Conservation (phyloP, 2,797 vertebrate species). For the Paguma larvata region DNA sequence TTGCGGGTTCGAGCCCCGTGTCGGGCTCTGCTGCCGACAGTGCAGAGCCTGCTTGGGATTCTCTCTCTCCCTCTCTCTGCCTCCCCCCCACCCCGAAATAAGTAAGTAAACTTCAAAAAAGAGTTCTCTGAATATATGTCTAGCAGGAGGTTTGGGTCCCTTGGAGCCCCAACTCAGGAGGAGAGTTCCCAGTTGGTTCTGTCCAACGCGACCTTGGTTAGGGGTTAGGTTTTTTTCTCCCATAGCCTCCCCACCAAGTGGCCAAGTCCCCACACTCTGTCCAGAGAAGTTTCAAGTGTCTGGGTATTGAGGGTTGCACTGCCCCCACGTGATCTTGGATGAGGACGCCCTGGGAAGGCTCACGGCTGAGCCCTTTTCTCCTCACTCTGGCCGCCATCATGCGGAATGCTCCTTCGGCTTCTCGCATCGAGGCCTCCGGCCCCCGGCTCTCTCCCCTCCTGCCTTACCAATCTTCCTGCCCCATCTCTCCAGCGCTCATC, state of each 20-base stretch:
- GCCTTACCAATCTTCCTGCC: not conserved
- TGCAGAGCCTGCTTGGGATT: too few relatives aligned
- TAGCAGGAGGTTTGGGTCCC: not conserved
- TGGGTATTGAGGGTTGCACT: fast-evolving
- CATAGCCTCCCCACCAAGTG: not conserved
- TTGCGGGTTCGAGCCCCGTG: too few relatives aligned
- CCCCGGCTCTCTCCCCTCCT: not conserved
- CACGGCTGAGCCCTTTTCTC: not conserved
- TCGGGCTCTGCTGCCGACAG: too few relatives aligned
- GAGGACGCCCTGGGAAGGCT: not conserved
- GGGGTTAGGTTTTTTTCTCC: not conserved
- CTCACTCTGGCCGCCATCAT: too few relatives aligned
- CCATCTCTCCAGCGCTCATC: too few relatives aligned
- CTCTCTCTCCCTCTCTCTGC: too few relatives aligned
- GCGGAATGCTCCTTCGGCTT: too few relatives aligned
- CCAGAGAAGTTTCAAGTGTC: not conserved
- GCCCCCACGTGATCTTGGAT: too few relatives aligned
- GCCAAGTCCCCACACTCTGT: not conserved
- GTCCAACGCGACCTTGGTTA: not conserved
- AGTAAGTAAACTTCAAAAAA: too few relatives aligned
- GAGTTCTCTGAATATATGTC: not conserved
- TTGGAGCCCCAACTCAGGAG: too few relatives aligned
- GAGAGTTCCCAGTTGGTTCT: not conserved
- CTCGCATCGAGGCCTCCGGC: not conserved
- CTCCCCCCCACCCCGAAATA: too few relatives aligned